Base-by-base conservation (phyloP, 2,113 vertebrate genomes). In the Varanus salvator region DNA sequence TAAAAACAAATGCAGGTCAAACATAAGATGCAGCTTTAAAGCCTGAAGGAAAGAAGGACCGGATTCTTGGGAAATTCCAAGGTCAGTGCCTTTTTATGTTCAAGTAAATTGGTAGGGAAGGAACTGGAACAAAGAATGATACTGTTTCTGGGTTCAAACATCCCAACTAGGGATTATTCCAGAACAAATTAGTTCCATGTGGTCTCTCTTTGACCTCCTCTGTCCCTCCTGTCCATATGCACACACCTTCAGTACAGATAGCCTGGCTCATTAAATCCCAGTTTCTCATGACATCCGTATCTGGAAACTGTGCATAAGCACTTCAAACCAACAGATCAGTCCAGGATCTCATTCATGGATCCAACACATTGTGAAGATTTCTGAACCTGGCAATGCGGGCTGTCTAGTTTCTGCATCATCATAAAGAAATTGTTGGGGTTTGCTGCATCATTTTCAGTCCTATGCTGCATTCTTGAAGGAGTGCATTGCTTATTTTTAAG, bases 401-500 rank as follows among this genome's bases (percentile, higher is more conserved):
- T n/a, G 15, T 3, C 75, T 80, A 69, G 44, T 80, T 87, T 54
- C 68, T 34, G 23, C 19, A 34, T n/a, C 31, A n/a, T 29, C 23
- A 25, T 48, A 75, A 75, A 86, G 23, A 52, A 87, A 31, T n/a
- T 34, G 52, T 23, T 68, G 2, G 9, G 57, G n/a, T 78, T 77
- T 78, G 29, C 29, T 74, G 1, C 44, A 27, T 64, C 57, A 89
- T 29, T 44, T 57, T 25, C 31, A 69, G 7, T 21, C 34, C 84
- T 83, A 8, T 0, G 52, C 6, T 69, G 64, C 4, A 6, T 69
- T 54, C 27, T 57, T 72, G 77, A 78, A 90, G 21, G 38, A 66
- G 6, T 78, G 88, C 92, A 8, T 85, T 93, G 19, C 19, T 17
- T 86, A 89, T 91, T 92, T 88, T 34, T 84, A 91, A 87, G n/a